Base-by-base conservation (phyloP, 2,113 vertebrate species). In the Sinosuthora webbiana region DNA sequence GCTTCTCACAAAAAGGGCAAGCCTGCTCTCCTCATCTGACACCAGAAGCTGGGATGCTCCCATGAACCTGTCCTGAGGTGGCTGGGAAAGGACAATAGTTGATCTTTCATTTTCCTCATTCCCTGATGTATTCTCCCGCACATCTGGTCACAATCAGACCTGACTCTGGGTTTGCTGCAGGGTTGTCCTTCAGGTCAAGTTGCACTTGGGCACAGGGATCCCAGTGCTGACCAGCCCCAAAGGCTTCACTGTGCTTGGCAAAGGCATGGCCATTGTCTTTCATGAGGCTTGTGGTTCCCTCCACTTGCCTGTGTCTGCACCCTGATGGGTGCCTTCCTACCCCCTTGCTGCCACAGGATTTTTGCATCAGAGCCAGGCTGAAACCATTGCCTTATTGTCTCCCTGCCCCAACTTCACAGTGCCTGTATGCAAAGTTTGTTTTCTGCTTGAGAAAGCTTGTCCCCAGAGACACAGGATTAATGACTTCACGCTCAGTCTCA, bases 51-150 rank as follows among this genome's bases (percentile, higher is more conserved):
- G 35, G 18, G 80, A 24, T 83, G 47, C 9, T 67, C 42, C 45
- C 3, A 2, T 20, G 35, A 55, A 45, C 35, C 6, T 60, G 35
- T 23, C 6, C 1, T 57, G 41, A 20, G 8, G 9, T 60, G 56
- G 17, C 27, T 79, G 30, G 23, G 44, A n/a, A 67, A 84, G 31
- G 14, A 4, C 15, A 47, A 15, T 5, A 15, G 27, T 9, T 71
- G 42, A 24, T 44, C 23, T 79, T 89, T 39, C 20, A 63, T 57
- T 33, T 82, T 28, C 8, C 23, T 71, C 47, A 15, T 87, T 78
- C 30, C 10, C 12, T 31, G 30, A 4, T 1, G 2, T 18, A 27
- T 63, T 6, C 39, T 84, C 16, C 6, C 0, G 0, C n/a, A 15
- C 45, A 37, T 22, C 23, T 73, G 47, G 21, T 44, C 49, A 65